Percentiles rank a stretch among this genome's conserved stretches.
Evolutionary conservation across 2,888 invertebrate species (phyloP).

Genomic region (Nematopogon swammerdamellus): DNA sequence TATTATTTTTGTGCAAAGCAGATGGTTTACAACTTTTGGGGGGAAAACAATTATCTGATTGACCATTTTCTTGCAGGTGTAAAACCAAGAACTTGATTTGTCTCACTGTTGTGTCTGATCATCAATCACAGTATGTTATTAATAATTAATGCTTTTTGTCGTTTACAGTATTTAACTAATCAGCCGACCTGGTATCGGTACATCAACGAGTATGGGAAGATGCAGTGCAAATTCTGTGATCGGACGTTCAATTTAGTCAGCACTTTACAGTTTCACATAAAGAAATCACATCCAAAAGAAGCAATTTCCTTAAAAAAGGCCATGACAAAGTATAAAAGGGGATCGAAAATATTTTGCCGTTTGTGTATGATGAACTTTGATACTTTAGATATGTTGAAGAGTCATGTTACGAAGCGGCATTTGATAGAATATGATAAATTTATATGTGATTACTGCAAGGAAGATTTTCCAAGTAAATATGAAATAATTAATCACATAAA

Average conservation of each 20-base stretch:
- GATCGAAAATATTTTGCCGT: constrained; percentile 16
- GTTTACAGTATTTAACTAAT: too few species aligned
- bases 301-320: constrained; percentile 11
- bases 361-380: constrained; percentile 17
- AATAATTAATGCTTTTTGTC: too few species aligned
- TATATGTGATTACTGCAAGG: constrained; percentile 17
- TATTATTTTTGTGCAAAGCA: too few species aligned
- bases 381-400: constrained; percentile 12
- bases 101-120: too few species aligned
- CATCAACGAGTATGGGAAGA: constrained; percentile 15
- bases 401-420: constrained; percentile 14
- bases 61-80: too few species aligned
- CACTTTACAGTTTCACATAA: constrained; percentile 18
- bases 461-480: constrained; percentile 12
- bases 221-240: constrained; percentile 21
- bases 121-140: too few species aligned
- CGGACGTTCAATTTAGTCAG: constrained; percentile 17
- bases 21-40: too few species aligned
- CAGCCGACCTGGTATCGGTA: constrained; percentile 14
- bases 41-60: too few species aligned
- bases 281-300: constrained; percentile 16
- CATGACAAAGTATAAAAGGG: constrained; percentile 14
- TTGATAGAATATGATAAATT: constrained; percentile 9
- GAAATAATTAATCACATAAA: constrained; percentile 15
- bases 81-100: too few species aligned